These are phyloP conservation scores for Adelosebastes latens DNA, from an alignment of 2,797 vertebrate species.

Conservation along the genomic window DNA sequence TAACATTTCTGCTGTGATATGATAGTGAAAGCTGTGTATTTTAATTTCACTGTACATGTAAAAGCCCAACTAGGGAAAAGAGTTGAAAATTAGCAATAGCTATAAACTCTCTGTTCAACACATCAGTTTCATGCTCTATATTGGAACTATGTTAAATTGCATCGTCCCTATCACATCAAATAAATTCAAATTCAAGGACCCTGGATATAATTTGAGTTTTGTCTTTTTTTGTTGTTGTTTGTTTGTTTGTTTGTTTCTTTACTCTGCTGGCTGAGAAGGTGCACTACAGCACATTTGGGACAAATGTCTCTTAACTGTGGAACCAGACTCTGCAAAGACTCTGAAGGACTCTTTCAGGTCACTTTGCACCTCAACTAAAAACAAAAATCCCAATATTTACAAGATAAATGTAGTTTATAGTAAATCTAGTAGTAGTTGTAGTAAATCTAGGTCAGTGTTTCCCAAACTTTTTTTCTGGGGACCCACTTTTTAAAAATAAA, in stretches of 20 bases:
- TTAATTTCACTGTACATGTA: background rate
- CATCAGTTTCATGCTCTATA: background rate
- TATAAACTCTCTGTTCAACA: background rate
- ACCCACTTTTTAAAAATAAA: no score
- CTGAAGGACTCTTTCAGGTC: no score
- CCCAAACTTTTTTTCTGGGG: no score
- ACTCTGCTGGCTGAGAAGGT: background rate
- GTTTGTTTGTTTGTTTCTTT: background rate
- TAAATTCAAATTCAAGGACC: background rate
- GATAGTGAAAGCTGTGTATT: background rate
- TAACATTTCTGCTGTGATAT: background rate
- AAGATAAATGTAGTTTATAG: no score
- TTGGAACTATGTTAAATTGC: background rate
- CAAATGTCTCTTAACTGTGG: background rate
- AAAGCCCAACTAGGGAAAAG: background rate
- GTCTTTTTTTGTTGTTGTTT: background rate
- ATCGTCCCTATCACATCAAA: background rate
- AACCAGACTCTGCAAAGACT: background rate
- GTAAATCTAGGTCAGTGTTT: no score
- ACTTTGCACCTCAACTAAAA: background rate
- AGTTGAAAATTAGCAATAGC: background rate
- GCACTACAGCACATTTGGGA: background rate
- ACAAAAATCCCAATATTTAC: background rate
- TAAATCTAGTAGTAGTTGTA: no score
- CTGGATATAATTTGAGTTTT: background rate